Base-by-base conservation (phyloP, 2,888 invertebrate species). In the Tipula lateralis region DNA sequence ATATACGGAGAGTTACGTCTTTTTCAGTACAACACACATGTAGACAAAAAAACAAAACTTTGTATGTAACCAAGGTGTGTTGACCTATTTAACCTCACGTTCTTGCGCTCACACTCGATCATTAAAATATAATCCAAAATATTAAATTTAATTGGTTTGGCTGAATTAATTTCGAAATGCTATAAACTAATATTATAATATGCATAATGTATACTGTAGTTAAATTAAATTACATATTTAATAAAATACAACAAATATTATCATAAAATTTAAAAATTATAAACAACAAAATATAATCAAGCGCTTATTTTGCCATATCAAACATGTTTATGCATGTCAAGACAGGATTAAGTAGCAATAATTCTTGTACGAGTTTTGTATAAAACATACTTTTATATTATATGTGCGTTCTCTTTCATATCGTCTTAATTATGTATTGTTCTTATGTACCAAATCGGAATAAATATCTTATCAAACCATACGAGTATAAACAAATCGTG, bases 1-100 rank as follows among this genome's bases (percentile, higher is more conserved):
- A 36, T 16, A 50, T 50, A 12, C 24, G 1, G 66, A 1, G 19
- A 66, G 7, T 24, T 66, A 66, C 24, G 66, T 66, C 66, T 66
- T 24, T 5, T 3, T 66, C 66, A 24, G 24, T 66, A 66, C 24
- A 19, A 24, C 24, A 66, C n/a, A 66, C 66, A 66, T 24, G 24
- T 7, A 66, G 24, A 39, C 9, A 13, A 39, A 9, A 66, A 24
- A 24, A 24, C 0, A 24, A 66, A 24, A 24, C n/a, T n/a, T n/a
- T n/a, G n/a, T 2, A 66, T 66, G 1, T 44, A 24, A 66, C 66
- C 66, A 24, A 66, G 66, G 66, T 66, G 66, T 66, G 66, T 50
- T 66, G 66, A 66, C 66, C 66, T 66, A 66, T 66, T 24, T 66
- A 66, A 66, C 66, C 66, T 66, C 66, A 66, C 66, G 66, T 66